Evolutionary conservation across 2,888 invertebrate species (phyloP).

Genomic region (Griposia aprilina): DNA sequence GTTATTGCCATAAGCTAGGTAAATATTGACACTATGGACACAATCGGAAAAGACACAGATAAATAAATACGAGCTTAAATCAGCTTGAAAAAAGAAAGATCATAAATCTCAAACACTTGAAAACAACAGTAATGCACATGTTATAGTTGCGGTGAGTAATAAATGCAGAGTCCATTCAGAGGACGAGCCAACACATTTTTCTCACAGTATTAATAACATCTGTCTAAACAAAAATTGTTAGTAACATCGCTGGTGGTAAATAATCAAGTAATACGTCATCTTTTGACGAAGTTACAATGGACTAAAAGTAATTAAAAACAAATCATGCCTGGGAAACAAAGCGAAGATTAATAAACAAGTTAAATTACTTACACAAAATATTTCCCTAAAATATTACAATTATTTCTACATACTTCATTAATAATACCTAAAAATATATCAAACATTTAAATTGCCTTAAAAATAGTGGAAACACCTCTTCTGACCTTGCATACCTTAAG

Average conservation of each 20-base stretch:
- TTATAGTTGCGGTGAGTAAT: conserved; percentile 6
- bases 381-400: background rate
- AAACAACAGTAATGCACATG: conserved; percentile 1
- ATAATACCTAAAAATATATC: background rate
- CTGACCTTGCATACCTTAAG: conserved; percentile 4
- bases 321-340: background rate
- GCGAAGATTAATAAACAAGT: background rate
- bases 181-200: conserved; percentile 35
- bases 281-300: background rate
- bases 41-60: background rate
- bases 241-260: conserved; percentile 1
- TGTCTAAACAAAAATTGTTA: conserved; percentile 40
- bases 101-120: background rate
- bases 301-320: background rate
- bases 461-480: conserved; percentile 1
- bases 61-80: background rate
- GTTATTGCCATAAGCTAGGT: background rate
- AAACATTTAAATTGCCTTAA: background rate
- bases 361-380: background rate
- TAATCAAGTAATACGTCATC: conserved; percentile 6
- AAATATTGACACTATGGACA: background rate
- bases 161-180: conserved; percentile 16
- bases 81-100: background rate
- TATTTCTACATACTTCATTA: background rate
- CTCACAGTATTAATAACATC: conserved; percentile 29